Percentiles rank a stretch among this genome's conserved stretches.
These are phyloP conservation scores for Ephestia elutella DNA, from an alignment of 1,140 invertebrate species.

Conservation along the genomic window DNA sequence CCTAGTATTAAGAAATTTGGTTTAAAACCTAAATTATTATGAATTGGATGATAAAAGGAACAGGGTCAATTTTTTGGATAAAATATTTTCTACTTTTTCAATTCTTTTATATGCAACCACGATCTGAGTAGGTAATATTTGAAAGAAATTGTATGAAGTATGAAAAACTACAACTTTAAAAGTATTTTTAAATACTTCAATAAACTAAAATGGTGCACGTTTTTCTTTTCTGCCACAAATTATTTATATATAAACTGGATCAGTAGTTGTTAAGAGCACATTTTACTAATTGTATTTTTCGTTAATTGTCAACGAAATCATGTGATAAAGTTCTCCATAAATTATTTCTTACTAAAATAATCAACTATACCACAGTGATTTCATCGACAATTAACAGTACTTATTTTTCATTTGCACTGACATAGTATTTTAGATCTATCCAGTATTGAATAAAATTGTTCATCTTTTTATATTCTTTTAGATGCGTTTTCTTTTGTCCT, in stretches of 20 bases:
- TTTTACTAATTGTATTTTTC: neutral
- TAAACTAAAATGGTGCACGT: too few species aligned
- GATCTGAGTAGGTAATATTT: too few species aligned
- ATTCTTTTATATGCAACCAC: neutral
- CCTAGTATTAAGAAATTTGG: slow-evolving; percentile 38
- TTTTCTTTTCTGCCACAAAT: neutral
- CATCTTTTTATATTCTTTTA: neutral
- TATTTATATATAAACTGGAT: neutral
- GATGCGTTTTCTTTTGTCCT: neutral
- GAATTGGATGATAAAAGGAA: neutral
- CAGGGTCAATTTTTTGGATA: slow-evolving; percentile 4
- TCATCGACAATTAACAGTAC: neutral
- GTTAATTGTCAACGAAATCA: neutral
- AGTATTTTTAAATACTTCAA: too few species aligned
- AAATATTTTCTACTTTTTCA: neutral
- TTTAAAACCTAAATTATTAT: slow-evolving; percentile 46
- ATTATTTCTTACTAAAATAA: neutral
- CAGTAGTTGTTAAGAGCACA: neutral
- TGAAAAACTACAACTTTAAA: too few species aligned
- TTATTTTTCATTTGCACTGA: neutral
- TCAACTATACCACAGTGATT: neutral
- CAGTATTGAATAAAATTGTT: slow-evolving; percentile 4
- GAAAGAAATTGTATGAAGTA: too few species aligned
- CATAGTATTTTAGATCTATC: slow-evolving; percentile 2
- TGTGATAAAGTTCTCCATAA: neutral